phyloP scores from a whole-genome alignment of 2,888 invertebrate species.

The Euzetes globulus region DNA sequence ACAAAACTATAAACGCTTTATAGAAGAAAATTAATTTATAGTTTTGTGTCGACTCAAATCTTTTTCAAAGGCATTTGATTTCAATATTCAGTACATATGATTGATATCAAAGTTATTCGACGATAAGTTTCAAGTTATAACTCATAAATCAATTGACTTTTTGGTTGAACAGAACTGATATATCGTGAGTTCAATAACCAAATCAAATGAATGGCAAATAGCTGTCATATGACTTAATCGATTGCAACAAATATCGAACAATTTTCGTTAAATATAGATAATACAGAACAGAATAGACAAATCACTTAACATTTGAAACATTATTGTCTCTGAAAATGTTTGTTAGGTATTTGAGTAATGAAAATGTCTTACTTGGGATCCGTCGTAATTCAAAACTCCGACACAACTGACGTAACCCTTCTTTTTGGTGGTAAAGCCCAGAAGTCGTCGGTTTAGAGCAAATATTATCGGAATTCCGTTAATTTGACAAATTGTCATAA shows the following conservation, averaged over 20 bases:
- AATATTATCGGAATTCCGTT: conserved; percentile 56
- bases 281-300: no score
- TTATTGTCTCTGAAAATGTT: not conserved
- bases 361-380: conserved; percentile 51
- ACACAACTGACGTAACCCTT: conserved; percentile 57
- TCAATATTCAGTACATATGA: no score
- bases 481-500: conserved; percentile 52
- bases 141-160: not conserved
- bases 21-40: no score
- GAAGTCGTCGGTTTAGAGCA: conserved; percentile 53
- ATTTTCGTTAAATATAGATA: no score
- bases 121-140: not conserved
- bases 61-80: no score
- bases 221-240: no score
- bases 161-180: not conserved
- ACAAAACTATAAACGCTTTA: no score
- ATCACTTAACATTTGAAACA: no score
- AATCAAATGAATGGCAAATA: not conserved
- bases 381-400: conserved; percentile 58
- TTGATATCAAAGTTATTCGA: no score
- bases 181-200: not conserved
- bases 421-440: conserved; percentile 56
- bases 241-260: no score
- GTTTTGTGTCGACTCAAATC: no score
- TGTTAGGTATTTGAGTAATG: not conserved